Percentiles rank a stretch among this genome's conserved stretches.
Evolutionary conservation across 2,888 invertebrate species (phyloP).

Genomic region (Ferrisia virgata): DNA sequence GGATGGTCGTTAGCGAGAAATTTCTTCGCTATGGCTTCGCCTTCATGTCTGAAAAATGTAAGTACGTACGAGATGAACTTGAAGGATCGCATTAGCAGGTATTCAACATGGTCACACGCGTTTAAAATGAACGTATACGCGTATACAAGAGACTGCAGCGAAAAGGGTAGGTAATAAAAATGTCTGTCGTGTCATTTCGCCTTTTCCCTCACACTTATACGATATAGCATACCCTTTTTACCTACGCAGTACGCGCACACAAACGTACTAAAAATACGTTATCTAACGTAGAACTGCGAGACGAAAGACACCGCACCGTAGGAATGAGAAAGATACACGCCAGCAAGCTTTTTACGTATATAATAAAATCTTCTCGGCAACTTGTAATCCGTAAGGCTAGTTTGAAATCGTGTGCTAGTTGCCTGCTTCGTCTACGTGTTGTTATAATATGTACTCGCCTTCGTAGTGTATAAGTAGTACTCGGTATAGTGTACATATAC

Average conservation of each 20-base stretch:
- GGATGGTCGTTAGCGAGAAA: neutral
- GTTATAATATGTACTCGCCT: neutral
- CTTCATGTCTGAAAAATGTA: neutral
- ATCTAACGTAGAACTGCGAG: too few species aligned
- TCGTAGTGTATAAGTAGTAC: neutral
- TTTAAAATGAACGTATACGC: neutral
- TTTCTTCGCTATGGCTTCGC: neutral
- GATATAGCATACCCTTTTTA: too few species aligned
- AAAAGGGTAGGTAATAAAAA: constrained; percentile 3
- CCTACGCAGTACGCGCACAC: too few species aligned
- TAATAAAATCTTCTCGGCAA: neutral
- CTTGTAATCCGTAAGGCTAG: constrained; percentile 3
- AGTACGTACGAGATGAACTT: neutral
- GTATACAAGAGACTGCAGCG: neutral
- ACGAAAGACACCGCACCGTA: neutral
- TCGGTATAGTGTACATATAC: neutral
- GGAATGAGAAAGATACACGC: neutral
- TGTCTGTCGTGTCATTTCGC: neutral
- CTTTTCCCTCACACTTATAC: neutral
- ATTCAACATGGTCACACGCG: neutral
- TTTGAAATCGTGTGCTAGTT: neutral
- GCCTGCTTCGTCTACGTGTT: neutral
- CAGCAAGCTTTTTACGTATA: neutral
- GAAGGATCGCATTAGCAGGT: neutral
- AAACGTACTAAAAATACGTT: too few species aligned